A percentile compares a stretch with the other conserved stretches of the same genome.
Conservation (phyloP, 2,113 vertebrate genomes). For the Trogon surrucura region DNA sequence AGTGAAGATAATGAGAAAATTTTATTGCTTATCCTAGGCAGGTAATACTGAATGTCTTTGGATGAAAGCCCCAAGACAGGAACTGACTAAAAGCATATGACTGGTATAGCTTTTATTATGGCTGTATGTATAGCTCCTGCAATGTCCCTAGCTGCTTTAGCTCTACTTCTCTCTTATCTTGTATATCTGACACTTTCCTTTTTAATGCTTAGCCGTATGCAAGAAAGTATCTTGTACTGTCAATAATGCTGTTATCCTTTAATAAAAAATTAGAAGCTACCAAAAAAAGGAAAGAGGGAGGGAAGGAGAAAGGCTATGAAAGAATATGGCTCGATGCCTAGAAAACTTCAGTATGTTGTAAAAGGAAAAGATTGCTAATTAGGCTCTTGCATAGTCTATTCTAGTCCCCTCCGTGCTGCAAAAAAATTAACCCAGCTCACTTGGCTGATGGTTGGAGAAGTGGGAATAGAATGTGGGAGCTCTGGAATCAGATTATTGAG, state of each 20-base stretch:
- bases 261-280: conserved; percentile 60
- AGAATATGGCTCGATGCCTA: conserved; percentile 59
- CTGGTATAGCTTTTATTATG: not conserved
- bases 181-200: not conserved
- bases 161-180: not conserved
- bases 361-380: conserved; percentile 67
- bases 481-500: conserved; percentile 63
- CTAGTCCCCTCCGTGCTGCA: not conserved
- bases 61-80: not conserved
- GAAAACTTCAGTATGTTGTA: conserved; percentile 70
- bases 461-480: conserved; percentile 61
- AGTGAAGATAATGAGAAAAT: not conserved
- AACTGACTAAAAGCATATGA: conserved; percentile 31
- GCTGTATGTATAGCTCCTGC: not conserved
- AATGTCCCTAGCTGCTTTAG: not conserved
- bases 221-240: conserved; percentile 33
- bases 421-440: conserved; percentile 58
- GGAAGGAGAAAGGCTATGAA: conserved; percentile 27
- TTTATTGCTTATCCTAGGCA: not conserved
- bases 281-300: not conserved
- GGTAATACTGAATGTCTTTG: not conserved
- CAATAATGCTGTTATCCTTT: conserved; percentile 40
- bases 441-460: conserved; percentile 51
- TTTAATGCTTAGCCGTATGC: conserved; percentile 3
- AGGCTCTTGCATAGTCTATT: conserved; percentile 41